phyloP scores from a whole-genome alignment of 2,113 vertebrate species.

The Eidolon helvum region DNA sequence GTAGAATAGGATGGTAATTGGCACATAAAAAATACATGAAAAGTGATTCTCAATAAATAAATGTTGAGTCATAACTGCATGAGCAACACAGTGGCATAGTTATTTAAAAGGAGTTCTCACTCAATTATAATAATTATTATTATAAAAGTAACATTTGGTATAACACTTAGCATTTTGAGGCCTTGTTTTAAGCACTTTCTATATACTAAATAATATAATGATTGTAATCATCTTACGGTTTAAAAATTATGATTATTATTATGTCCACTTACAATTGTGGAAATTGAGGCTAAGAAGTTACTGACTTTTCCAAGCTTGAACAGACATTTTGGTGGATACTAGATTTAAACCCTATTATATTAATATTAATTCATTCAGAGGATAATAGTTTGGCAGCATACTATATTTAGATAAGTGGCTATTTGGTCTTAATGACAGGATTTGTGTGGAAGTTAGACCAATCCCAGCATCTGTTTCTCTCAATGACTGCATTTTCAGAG shows the following conservation, averaged over 20 bases:
- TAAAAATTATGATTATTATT: not conserved
- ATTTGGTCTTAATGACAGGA: not conserved
- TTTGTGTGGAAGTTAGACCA: not conserved
- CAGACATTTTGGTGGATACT: not conserved
- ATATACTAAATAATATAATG: not conserved
- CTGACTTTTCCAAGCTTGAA: not conserved
- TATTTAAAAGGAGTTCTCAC: not conserved
- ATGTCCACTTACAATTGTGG: not conserved
- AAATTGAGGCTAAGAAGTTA: not conserved
- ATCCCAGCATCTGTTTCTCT: not conserved
- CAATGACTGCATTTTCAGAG: not conserved
- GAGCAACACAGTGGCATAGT: not conserved
- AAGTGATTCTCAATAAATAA: not conserved
- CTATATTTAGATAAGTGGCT: not conserved
- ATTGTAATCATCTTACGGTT: not conserved
- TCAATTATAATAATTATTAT: not conserved
- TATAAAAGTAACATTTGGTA: not conserved
- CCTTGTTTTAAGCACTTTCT: not conserved
- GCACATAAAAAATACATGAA: not conserved
- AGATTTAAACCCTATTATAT: not conserved
- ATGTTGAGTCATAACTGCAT: not conserved
- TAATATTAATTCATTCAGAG: not conserved
- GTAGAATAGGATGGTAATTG: not conserved
- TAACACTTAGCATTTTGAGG: not conserved
- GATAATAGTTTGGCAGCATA: not conserved